Base-by-base conservation (phyloP, 92 coral and sea anemone species). In the Meandrina meandrites region DNA sequence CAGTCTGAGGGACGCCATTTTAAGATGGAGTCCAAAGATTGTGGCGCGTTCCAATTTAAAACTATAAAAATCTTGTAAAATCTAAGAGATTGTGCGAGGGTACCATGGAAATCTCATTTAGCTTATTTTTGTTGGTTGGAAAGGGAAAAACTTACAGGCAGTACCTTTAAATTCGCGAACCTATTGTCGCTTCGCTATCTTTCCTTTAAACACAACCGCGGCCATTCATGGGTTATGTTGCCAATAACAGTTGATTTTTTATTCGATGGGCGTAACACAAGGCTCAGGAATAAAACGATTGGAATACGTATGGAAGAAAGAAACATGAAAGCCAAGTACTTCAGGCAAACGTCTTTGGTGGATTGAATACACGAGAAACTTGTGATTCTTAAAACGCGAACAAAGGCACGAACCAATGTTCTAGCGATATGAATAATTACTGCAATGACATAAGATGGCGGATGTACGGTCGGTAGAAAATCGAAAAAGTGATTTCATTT, bases 351-450 rank as follows among this genome's bases (percentile, higher is more conserved):
- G 51, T 28, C 62, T 77, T 77, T 13, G 45, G 71, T 79, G 30
- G 85, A 79, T 35, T 36, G 71, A 70, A 69, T 79, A 27, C 73
- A 79, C 72, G 79, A 73, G 83, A 79, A 79, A 69, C 80, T 79
- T 69, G 85, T 71, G 84, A 86, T 68, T 86, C 92, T 90, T 84
- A 77, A 86, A 92, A 87, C 83, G 88, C 89, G 91, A 92, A 92
- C 95, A 92, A 92, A 92, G 95, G 89, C 89, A 88, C 84, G 89
- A 90, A 90, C 84, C 87, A 87, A 84, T 86, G 89, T 90, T 90
- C 87, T 86, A 24, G 89, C 79, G 89, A 86, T 56, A 92, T 92
- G 95, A 92, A 92, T 92, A 92, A 92, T 92, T 92, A 92, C 95
- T 92, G 76, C 84, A 73, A 82, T 81, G 94, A 87, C 89, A 87